Evolutionary conservation across 1,140 invertebrate species (phyloP), one percentile per base, ranked within the genome.

Genomic region (Agrypnia vestita): DNA sequence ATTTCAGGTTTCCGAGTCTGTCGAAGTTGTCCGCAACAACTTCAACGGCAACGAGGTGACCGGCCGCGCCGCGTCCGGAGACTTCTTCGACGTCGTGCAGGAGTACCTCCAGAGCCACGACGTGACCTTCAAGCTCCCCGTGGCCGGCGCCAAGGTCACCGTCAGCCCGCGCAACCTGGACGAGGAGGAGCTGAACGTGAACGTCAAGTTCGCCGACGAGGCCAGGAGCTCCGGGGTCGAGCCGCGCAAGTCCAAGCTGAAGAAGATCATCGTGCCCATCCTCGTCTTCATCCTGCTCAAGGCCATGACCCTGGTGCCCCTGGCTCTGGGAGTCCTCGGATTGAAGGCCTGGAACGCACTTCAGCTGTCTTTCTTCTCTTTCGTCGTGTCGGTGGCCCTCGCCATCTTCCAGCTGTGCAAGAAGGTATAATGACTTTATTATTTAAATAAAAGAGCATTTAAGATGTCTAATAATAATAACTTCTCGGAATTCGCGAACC

Each of bases 331-430:
- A 85, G 93, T 96, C 55, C 90, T 96, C 56, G 95, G 95, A 82
- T 88, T 96, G 81, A 96, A 96, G 86, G 95, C 95, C 44, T 96
- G 95, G 93, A 96, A 96, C 86, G 95, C 95, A 0, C 92, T 96
- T 76, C 95, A 95, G 84, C 90, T 96, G 79, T 95, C 94, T 19
- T 95, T 96, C 93, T 95, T 96, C 92, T 95, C 94, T 44, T 96
- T 96, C 89, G 92, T 96, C 84, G 93, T 96, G 15, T 94, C 95
- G 81, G 92, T 95, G 77, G 95, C 94, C 81, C 90, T 96, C 85
- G 95, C 95, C 79, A 94, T 96, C 86, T 96, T 96, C 92, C 95
- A 96, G 86, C 89, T 96, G 55, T 96, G 95, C 90, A 96, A 96
- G 86, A 96, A 96, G 91, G 91, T 92, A 86, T 89, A n/a, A n/a